These are phyloP conservation scores for Craterocephalus amniculus DNA, from an alignment of 2,797 vertebrate genomes.

Conservation along the genomic window DNA sequence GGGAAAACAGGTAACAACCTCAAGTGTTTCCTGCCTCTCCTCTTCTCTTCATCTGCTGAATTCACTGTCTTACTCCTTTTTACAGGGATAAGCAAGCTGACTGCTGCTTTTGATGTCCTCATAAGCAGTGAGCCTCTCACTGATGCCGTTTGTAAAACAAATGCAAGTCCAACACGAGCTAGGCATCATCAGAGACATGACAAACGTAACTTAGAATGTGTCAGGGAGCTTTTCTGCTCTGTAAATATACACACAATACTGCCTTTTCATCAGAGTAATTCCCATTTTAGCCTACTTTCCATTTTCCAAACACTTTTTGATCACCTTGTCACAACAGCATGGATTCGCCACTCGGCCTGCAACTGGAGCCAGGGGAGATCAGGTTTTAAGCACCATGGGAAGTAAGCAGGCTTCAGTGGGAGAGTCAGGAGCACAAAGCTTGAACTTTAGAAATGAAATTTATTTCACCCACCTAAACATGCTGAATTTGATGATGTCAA, in stretches of 20 bases:
- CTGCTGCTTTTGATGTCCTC: neutral
- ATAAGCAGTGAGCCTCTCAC: neutral
- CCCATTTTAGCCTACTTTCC: neutral
- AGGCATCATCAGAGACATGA: neutral
- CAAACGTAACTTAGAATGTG: neutral
- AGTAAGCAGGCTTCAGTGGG: too few relatives aligned
- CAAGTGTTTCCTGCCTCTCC: neutral
- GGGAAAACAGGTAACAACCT: neutral
- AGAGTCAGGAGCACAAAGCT: too few relatives aligned
- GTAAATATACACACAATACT: neutral
- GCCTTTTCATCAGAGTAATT: neutral
- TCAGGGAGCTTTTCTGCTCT: neutral
- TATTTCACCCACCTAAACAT: neutral
- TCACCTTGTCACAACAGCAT: neutral
- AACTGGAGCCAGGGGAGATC: neutral
- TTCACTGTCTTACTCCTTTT: neutral
- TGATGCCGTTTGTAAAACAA: neutral
- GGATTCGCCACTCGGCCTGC: neutral
- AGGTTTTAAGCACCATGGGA: too few relatives aligned
- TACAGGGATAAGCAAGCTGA: neutral
- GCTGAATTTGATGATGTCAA: neutral
- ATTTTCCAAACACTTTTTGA: neutral
- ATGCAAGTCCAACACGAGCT: neutral
- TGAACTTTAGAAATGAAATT: neutral
- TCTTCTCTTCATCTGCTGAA: neutral